A percentile compares a stretch with the other conserved stretches of the same genome.
Evolutionary conservation across 2,113 vertebrate species (phyloP).

Genomic region (Amphilophus citrinellus): DNA sequence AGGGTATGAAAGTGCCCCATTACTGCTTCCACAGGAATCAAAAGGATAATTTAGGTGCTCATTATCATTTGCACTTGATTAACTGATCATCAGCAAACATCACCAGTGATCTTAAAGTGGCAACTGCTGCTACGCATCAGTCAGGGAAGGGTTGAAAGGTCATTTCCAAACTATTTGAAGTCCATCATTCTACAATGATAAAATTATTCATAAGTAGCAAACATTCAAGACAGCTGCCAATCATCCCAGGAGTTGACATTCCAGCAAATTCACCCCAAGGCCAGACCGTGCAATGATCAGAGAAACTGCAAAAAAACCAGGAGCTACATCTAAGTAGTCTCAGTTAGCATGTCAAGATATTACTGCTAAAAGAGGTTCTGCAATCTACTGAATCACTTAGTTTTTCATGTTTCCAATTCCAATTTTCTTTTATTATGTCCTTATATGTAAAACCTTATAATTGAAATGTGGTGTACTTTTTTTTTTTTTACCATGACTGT

Average conservation of each 20-base stretch:
- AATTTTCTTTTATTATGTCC: not conserved
- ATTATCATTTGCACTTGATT: too few relatives aligned
- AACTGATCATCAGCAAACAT: not conserved
- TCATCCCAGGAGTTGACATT: not conserved
- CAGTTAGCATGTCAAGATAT: not conserved
- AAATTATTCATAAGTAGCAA: not conserved
- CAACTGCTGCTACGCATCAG: not conserved
- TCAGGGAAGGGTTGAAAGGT: not conserved
- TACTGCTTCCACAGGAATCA: not conserved
- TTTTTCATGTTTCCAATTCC: not conserved
- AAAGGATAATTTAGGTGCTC: not conserved
- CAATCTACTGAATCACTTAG: not conserved
- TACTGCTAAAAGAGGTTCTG: not conserved
- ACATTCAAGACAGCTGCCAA: not conserved
- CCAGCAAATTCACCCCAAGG: not conserved
- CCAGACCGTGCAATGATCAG: not conserved
- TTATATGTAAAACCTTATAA: not conserved
- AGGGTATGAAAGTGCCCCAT: not conserved
- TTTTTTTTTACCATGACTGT: not conserved
- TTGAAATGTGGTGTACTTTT: not conserved
- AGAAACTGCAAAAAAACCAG: too few relatives aligned
- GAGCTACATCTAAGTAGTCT: not conserved
- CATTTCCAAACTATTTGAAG: not conserved
- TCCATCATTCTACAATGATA: not conserved
- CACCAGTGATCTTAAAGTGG: not conserved